Evolutionary conservation across 2,113 vertebrate species (phyloP).

Genomic region (Merops nubicus): DNA sequence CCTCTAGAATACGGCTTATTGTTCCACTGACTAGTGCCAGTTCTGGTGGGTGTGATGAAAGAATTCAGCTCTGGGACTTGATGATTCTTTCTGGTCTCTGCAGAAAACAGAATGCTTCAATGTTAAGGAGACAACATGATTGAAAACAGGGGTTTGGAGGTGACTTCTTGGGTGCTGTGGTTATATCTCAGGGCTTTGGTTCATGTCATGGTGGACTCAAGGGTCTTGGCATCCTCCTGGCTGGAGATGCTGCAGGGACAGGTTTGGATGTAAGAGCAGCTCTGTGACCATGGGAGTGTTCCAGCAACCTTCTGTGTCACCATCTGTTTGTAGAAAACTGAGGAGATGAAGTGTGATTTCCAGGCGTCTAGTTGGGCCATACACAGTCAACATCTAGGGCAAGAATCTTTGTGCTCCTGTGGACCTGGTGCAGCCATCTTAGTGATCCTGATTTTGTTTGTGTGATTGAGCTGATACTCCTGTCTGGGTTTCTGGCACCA

Average conservation of each 20-base stretch:
- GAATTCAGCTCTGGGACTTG: too few species aligned
- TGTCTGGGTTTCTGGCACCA: background rate
- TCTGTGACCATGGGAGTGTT: accelerated
- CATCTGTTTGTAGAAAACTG: background rate
- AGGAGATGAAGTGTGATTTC: background rate
- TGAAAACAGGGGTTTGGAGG: accelerated
- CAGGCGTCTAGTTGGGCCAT: background rate
- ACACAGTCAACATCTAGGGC: accelerated
- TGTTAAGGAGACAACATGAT: background rate
- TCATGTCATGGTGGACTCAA: accelerated
- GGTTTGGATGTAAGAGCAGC: background rate
- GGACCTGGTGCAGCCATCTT: background rate
- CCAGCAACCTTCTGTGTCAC: background rate
- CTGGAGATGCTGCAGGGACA: background rate
- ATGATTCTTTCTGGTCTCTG: background rate
- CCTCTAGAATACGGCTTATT: too few species aligned
- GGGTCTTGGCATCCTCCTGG: background rate
- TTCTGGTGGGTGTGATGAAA: too few species aligned
- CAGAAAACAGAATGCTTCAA: accelerated
- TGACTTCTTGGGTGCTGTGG: background rate
- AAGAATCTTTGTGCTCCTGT: background rate
- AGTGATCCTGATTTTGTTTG: background rate
- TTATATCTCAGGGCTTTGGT: background rate
- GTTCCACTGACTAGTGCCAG: too few species aligned
- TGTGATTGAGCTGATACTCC: background rate